These are phyloP conservation scores for Drosophila quadrilineata DNA, from an alignment of 1,140 invertebrate species.

Conservation along the genomic window DNA sequence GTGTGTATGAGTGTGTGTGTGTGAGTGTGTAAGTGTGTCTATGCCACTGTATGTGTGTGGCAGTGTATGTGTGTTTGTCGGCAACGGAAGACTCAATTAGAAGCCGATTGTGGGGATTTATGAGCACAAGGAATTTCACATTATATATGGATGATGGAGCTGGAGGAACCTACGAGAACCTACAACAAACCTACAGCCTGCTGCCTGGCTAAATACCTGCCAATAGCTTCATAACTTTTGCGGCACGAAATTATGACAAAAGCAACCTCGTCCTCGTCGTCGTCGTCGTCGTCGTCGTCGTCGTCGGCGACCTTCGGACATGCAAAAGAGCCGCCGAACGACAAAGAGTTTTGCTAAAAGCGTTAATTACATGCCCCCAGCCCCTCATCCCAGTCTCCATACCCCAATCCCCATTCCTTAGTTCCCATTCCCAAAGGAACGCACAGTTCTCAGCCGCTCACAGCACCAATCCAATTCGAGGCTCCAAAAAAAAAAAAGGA, in stretches of 20 bases:
- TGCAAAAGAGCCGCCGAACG: slow-evolving; percentile 62
- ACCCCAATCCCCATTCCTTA: not conserved
- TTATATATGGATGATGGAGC: too few species aligned
- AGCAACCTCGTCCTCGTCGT: too few species aligned
- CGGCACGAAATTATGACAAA: slow-evolving; percentile 69
- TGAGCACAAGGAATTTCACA: slow-evolving; percentile 70
- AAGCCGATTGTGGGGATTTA: slow-evolving; percentile 66
- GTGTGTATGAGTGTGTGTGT: slow-evolving; percentile 19
- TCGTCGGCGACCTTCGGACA: slow-evolving; percentile 70
- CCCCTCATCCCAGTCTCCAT: not conserved
- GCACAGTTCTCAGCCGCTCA: not conserved
- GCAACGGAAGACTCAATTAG: slow-evolving; percentile 75
- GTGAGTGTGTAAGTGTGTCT: slow-evolving; percentile 23
- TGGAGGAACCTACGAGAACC: too few species aligned
- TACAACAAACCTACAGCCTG: not conserved
- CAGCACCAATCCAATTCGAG: not conserved
- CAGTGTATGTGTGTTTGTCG: slow-evolving; percentile 22
- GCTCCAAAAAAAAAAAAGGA: not conserved
- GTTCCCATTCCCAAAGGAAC: not conserved
- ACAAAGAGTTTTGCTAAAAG: slow-evolving; percentile 71
- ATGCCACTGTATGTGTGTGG: slow-evolving; percentile 2
- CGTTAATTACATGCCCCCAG: slow-evolving; percentile 70
- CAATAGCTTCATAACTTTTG: slow-evolving; percentile 69
- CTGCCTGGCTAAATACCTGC: slow-evolving; percentile 65
- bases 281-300: too few species aligned